Conservation (phyloP, 2,888 invertebrate genomes). For the Podotricha telesiphe region DNA sequence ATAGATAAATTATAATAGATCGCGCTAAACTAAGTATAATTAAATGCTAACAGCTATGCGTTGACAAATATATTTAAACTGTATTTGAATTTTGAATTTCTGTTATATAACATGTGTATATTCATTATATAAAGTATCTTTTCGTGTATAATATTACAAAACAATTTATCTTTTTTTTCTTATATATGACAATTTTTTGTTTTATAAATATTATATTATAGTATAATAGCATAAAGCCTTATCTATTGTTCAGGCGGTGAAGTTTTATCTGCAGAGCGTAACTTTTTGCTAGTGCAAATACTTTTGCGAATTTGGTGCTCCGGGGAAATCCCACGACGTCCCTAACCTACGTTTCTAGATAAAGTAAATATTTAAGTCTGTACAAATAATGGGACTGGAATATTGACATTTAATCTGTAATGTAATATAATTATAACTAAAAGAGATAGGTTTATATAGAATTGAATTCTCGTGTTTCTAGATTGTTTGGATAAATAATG, state of each 20-base stretch:
- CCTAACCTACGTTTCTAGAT: constrained; percentile 12
- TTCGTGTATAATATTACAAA: no score
- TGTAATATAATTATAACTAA: neutral
- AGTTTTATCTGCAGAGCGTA: constrained; percentile 14
- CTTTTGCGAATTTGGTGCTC: constrained; percentile 11
- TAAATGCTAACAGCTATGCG: no score
- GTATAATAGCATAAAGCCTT: neutral
- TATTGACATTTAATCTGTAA: constrained; percentile 14
- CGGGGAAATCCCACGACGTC: constrained; percentile 18
- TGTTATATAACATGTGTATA: no score
- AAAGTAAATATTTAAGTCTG: constrained; percentile 20
- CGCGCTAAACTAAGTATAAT: no score
- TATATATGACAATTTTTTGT: no score
- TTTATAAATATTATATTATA: neutral
- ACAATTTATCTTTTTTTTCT: no score
- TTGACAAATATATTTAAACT: no score
- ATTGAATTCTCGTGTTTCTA: neutral
- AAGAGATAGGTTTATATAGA: neutral
- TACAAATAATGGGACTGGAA: constrained; percentile 16
- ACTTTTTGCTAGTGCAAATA: constrained; percentile 20
- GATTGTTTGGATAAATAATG: no score
- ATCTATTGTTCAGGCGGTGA: constrained; percentile 18
- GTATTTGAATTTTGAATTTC: no score
- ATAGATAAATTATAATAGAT: no score
- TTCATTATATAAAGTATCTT: no score